Conservation (phyloP, 1,140 invertebrate genomes). For the Pseudomyrmex cubaensis region DNA sequence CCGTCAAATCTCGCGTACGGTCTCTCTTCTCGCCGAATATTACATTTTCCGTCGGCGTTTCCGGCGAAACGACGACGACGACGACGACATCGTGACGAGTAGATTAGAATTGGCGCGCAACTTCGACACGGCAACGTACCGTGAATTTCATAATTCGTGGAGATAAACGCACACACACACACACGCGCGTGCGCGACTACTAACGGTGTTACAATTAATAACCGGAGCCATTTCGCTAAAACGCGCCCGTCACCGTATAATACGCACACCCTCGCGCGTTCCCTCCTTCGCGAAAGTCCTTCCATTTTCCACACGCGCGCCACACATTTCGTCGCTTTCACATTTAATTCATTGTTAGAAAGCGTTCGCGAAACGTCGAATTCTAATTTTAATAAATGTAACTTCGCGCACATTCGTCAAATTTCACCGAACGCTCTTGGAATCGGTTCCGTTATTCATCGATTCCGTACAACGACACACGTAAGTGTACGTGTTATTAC, state of each 20-base stretch:
- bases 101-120: conserved; percentile 42
- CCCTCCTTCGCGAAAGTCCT: conserved; percentile 9
- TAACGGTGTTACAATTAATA: conserved; percentile 57
- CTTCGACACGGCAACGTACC: conserved; percentile 41
- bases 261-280: not conserved
- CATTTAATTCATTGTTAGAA: not conserved
- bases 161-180: conserved; percentile 39
- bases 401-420: not conserved
- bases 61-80: conserved; percentile 2
- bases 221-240: conserved; percentile 28
- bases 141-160: conserved; percentile 54
- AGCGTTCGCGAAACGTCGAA: not conserved
- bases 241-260: not conserved
- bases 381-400: not conserved
- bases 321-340: conserved; percentile 4
- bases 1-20: conserved; percentile 25
- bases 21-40: conserved; percentile 42
- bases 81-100: conserved; percentile 43
- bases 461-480: not conserved
- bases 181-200: not conserved
- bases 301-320: not conserved
- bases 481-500: not conserved
- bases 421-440: not conserved
- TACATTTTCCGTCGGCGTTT: conserved; percentile 43
- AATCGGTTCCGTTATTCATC: not conserved